Percentiles rank a stretch among this genome's conserved stretches.
Evolutionary conservation across 2,888 invertebrate species (phyloP).

Genomic region (Mythimna albipuncta): DNA sequence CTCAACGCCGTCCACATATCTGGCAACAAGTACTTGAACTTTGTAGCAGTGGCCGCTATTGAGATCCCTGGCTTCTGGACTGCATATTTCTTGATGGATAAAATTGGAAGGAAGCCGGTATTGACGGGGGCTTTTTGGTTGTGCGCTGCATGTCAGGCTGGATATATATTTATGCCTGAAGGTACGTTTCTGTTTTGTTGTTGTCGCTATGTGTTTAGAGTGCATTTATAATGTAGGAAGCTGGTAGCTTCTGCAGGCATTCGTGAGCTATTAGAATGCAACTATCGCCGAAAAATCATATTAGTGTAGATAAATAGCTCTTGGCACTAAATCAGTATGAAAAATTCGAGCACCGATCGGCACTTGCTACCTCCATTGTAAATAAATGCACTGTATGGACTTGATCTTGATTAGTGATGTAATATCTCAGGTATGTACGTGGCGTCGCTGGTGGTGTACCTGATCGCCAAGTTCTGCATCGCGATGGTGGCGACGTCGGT

Average conservation of each 20-base stretch:
- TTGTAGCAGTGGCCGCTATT: conserved; percentile 90
- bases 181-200: conserved; percentile 72
- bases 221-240: neutral
- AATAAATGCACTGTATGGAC: too few relatives aligned
- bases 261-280: neutral
- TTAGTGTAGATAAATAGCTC: neutral
- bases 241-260: neutral
- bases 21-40: conserved; percentile 92
- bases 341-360: too few relatives aligned
- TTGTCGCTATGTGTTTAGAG: neutral
- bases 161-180: conserved; percentile 88
- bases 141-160: conserved; percentile 90
- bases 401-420: neutral
- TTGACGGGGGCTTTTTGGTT: conserved; percentile 90
- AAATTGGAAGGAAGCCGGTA: conserved; percentile 91
- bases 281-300: neutral
- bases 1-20: conserved; percentile 92
- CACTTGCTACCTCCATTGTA: neutral
- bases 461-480: conserved; percentile 91
- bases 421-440: conserved; percentile 59
- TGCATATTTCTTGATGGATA: conserved; percentile 91
- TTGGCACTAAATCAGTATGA: neutral
- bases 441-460: conserved; percentile 85
- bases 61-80: conserved; percentile 93
- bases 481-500: conserved; percentile 90